These are phyloP conservation scores for Meiosimyza platycephala DNA, from an alignment of 2,888 invertebrate genomes.

Conservation along the genomic window DNA sequence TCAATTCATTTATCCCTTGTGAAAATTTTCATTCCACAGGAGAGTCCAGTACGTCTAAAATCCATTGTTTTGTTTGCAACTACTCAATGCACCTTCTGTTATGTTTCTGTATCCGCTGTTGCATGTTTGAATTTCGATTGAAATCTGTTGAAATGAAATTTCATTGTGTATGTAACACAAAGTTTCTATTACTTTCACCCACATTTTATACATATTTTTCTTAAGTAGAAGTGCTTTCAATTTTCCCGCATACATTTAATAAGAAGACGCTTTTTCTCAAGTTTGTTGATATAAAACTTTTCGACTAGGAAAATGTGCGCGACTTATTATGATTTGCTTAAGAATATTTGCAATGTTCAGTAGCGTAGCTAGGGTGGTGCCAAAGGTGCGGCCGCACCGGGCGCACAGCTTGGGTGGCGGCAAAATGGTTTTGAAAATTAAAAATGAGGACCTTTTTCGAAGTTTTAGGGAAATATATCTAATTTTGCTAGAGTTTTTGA, in stretches of 20 bases:
- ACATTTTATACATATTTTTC: neutral
- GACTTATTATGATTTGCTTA: slow-evolving; percentile 25
- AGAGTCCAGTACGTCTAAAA: too few species aligned
- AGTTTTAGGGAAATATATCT: too few species aligned
- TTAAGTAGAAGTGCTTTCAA: neutral
- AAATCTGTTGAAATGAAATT: slow-evolving; percentile 20
- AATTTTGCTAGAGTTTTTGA: too few species aligned
- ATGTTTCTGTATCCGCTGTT: neutral
- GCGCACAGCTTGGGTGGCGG: too few species aligned
- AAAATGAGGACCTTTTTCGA: too few species aligned
- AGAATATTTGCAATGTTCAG: neutral
- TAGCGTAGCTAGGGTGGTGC: too few species aligned
- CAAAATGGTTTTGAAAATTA: too few species aligned
- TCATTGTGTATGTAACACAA: neutral
- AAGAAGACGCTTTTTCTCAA: neutral
- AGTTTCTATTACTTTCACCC: neutral
- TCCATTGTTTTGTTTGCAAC: neutral
- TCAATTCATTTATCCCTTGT: neutral
- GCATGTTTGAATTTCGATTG: slow-evolving; percentile 16
- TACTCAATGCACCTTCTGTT: neutral
- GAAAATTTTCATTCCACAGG: neutral
- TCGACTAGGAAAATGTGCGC: slow-evolving; percentile 21
- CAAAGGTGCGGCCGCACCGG: too few species aligned
- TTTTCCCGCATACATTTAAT: neutral
- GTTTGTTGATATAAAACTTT: slow-evolving; percentile 1